Conservation (phyloP, 1,140 invertebrate species). For the Brachionus sp. region DNA sequence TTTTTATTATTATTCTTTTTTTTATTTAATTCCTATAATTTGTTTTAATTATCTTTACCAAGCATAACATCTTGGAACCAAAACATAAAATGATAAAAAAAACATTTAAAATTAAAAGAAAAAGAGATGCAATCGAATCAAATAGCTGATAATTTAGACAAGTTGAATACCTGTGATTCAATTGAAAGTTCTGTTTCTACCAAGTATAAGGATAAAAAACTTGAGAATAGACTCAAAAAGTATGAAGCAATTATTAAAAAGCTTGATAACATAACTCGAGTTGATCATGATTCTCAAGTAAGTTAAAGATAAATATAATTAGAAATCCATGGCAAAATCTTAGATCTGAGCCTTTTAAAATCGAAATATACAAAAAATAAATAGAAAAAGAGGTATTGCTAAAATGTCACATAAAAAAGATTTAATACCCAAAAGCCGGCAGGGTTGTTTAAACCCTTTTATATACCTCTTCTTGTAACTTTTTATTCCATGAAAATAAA, state of each 20-base stretch:
- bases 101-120: neutral
- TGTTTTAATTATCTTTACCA: constrained; percentile 1
- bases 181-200: neutral
- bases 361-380: too few species aligned
- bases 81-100: neutral
- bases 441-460: too few species aligned
- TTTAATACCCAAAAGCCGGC: too few species aligned
- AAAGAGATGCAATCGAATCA: neutral
- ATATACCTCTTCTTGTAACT: too few species aligned
- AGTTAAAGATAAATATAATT: neutral
- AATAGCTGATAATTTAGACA: neutral
- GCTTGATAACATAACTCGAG: constrained; percentile 9
- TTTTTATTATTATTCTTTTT: neutral
- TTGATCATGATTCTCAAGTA: constrained; percentile 27
- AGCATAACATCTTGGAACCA: constrained; percentile 30
- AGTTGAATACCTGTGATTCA: neutral
- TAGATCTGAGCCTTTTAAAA: too few species aligned
- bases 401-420: too few species aligned
- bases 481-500: too few species aligned
- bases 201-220: constrained; percentile 10
- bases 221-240: constrained; percentile 37
- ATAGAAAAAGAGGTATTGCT: too few species aligned
- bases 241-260: constrained; percentile 44
- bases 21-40: neutral
- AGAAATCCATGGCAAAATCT: too few species aligned